phyloP scores from a whole-genome alignment of 2,797 vertebrate species.

The Sciaenops ocellatus region DNA sequence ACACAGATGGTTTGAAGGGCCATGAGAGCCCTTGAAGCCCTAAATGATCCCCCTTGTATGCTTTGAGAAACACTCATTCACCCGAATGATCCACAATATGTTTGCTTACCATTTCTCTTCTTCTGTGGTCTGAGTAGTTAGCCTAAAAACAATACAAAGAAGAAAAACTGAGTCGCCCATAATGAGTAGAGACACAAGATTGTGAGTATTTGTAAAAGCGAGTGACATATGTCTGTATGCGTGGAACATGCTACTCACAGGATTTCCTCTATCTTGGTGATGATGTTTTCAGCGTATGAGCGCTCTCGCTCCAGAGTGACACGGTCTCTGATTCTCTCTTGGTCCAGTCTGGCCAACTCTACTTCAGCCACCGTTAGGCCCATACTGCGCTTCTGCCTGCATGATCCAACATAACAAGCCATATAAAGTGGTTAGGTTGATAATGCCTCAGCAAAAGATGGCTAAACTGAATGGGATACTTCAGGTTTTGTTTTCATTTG shows the following conservation, averaged over 20 bases:
- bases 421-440: not conserved
- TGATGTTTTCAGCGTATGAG: slow-evolving; percentile 93
- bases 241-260: slow-evolving; percentile 86
- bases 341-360: slow-evolving; percentile 91
- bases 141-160: slow-evolving; percentile 76
- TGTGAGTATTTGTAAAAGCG: not conserved
- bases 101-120: slow-evolving; percentile 92
- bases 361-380: slow-evolving; percentile 94
- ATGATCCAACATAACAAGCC: slow-evolving; percentile 41
- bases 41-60: not conserved
- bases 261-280: slow-evolving; percentile 95
- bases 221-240: not conserved
- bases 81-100: not conserved
- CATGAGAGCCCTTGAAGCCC: slow-evolving; percentile 14
- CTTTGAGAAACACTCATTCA: slow-evolving; percentile 12
- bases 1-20: slow-evolving; percentile 42
- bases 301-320: slow-evolving; percentile 90
- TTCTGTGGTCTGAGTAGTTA: slow-evolving; percentile 91
- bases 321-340: slow-evolving; percentile 89
- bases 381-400: slow-evolving; percentile 97
- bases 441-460: not conserved
- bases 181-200: not conserved
- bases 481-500: not conserved
- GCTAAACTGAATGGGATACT: too few species aligned
- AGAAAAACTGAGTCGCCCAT: not conserved